Base-by-base conservation (phyloP, 1,140 invertebrate species). In the Aphaenogaster ashmeadi region DNA sequence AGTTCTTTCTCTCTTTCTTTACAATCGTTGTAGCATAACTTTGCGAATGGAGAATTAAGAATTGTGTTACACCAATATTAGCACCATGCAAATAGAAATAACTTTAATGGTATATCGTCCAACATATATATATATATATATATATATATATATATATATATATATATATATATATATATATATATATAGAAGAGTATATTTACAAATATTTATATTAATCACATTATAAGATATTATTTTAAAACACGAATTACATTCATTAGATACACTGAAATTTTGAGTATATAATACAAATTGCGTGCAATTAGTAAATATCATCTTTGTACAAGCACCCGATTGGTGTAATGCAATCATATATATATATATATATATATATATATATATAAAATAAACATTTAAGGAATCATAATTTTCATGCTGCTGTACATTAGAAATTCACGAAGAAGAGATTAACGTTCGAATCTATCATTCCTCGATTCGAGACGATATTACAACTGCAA, bases 291-390 rank as follows among this genome's bases (percentile, higher is more conserved):
- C 77, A 83, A 67, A 88, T 88, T 93, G 75, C 91, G 92, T 93
- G 93, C 93, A 92, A 52, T 88, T 89, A 87, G 74, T 69, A 90
- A 88, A 87, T 92, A 93, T 91, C 62, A 87, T 86, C 79, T 89
- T 84, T 87, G 64, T 90, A 92, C 89, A 93, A 90, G 89, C 89
- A 93, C 75, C 83, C 83, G 69, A 89, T 90, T 91, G 36, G 79
- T 27, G 27, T 88, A 92, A 92, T 92, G 88, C 21, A 44, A 64
- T 36, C 27, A 27, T 18, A 60, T 41, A 64, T 88, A 93, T 88
- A 87, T 18, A 60, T 41, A 64, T 88, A 93, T 58, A 91, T 88
- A 91, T 88, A 87, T 15, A 60, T 41, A 64, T 88, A 93, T 64
- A 91, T 89, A 91, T 88, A 87, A 79, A 92, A 89, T 92, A 71